These are phyloP conservation scores for Proisotoma minuta DNA, from an alignment of 2,888 invertebrate species.

Conservation along the genomic window DNA sequence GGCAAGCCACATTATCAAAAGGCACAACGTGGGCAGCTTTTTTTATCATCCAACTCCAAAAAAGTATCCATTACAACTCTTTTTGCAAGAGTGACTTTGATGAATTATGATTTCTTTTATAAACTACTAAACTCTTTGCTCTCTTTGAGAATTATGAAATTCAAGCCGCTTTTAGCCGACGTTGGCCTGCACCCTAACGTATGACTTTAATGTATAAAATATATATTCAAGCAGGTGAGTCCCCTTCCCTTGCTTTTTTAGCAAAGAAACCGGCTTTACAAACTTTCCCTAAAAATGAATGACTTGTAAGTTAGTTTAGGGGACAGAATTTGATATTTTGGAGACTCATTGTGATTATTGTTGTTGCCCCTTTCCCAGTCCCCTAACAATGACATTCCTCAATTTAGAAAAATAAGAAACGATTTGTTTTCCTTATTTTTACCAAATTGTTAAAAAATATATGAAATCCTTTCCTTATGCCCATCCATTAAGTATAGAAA, in stretches of 20 bases:
- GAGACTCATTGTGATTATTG: too few relatives aligned
- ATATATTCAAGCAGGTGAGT: background rate
- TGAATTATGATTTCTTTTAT: constrained; percentile 44
- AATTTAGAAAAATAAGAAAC: constrained; percentile 13
- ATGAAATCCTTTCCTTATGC: constrained; percentile 1
- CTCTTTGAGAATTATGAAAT: constrained; percentile 34
- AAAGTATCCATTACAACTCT: constrained; percentile 46
- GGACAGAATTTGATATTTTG: background rate
- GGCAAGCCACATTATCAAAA: too few relatives aligned
- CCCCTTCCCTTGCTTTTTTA: background rate
- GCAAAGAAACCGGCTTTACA: background rate
- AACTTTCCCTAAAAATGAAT: constrained; percentile 1
- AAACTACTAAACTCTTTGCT: constrained; percentile 27
- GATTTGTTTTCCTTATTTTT: constrained; percentile 19
- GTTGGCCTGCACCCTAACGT: background rate
- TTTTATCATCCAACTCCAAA: constrained; percentile 34
- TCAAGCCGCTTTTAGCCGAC: constrained; percentile 15
- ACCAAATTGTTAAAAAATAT: constrained; percentile 13
- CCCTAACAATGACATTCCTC: too few relatives aligned
- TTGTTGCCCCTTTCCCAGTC: too few relatives aligned
- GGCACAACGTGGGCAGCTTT: too few relatives aligned
- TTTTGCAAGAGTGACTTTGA: constrained; percentile 46
- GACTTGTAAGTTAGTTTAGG: constrained; percentile 1
- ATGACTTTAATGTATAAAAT: background rate
- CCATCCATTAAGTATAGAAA: constrained; percentile 2